Conservation (phyloP, 1,140 invertebrate species). For the Brachionus rotundiformis region DNA sequence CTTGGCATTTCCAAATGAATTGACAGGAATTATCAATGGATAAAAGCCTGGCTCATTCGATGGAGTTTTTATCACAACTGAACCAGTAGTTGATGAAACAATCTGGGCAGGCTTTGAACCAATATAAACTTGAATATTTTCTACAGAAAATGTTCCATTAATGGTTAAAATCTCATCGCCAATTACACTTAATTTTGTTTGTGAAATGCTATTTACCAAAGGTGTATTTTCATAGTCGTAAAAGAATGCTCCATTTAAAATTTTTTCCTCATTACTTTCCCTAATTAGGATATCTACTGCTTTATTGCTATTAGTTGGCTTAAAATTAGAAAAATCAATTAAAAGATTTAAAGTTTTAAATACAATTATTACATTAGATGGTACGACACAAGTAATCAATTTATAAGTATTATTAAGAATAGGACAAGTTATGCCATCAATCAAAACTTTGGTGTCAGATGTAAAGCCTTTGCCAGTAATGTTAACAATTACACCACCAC, state of each 20-base stretch:
- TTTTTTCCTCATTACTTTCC: slow-evolving; percentile 21
- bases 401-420: slow-evolving; percentile 40
- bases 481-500: slow-evolving; percentile 55
- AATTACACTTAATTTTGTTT: slow-evolving; percentile 48
- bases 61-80: slow-evolving; percentile 53
- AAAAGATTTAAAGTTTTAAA: no score
- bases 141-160: slow-evolving; percentile 54
- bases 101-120: slow-evolving; percentile 53
- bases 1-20: slow-evolving; percentile 8
- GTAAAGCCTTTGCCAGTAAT: slow-evolving; percentile 54
- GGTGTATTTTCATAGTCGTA: slow-evolving; percentile 51
- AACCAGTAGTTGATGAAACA: slow-evolving; percentile 33
- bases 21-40: background rate
- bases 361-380: slow-evolving; percentile 52
- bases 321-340: no score
- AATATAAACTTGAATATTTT: slow-evolving; percentile 48
- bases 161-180: slow-evolving; percentile 55
- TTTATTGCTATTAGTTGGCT: slow-evolving; percentile 40
- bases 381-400: slow-evolving; percentile 54
- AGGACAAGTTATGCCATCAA: slow-evolving; percentile 9
- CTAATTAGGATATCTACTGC: slow-evolving; percentile 51
- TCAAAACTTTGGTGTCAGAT: background rate
- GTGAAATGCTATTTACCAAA: background rate
- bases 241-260: slow-evolving; percentile 52
- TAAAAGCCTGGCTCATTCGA: slow-evolving; percentile 54